phyloP scores from a whole-genome alignment of 1,140 invertebrate species.

The Drosophila elegans region DNA sequence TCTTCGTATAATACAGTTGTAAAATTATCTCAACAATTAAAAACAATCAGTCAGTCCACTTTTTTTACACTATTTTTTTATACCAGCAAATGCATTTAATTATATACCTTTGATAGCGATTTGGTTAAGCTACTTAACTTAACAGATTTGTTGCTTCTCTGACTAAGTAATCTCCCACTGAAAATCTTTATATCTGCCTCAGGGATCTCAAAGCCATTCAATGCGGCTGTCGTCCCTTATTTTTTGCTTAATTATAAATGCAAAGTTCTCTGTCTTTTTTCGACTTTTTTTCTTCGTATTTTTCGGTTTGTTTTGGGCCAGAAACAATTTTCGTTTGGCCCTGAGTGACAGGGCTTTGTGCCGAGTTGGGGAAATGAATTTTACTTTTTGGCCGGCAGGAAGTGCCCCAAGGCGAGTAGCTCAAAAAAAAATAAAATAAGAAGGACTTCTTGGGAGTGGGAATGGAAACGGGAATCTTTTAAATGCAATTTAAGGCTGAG shows the following conservation, averaged over 20 bases:
- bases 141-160: constrained; percentile 14
- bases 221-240: constrained; percentile 25
- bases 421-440: constrained; percentile 13
- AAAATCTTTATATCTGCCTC: constrained; percentile 42
- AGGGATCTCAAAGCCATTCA: constrained; percentile 43
- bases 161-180: constrained; percentile 33
- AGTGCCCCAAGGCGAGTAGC: constrained; percentile 54
- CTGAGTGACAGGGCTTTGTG: constrained; percentile 73
- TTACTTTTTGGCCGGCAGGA: constrained; percentile 73
- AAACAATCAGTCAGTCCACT: background rate
- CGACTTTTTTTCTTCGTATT: constrained; percentile 12
- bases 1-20: too few species aligned
- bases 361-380: constrained; percentile 75
- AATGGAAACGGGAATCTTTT: constrained; percentile 30
- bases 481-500: constrained; percentile 62
- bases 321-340: constrained; percentile 61
- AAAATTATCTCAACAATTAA: background rate
- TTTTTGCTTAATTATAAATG: constrained; percentile 77
- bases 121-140: constrained; percentile 15
- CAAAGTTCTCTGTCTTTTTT: constrained; percentile 57
- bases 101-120: background rate
- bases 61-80: background rate
- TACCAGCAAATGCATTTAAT: background rate
- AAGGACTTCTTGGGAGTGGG: constrained; percentile 6
- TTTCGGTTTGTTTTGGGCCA: constrained; percentile 56